Evolutionary conservation across 2,888 invertebrate genomes (phyloP), one percentile per base, ranked within the genome.

Genomic region (Corythucha ciliata): DNA sequence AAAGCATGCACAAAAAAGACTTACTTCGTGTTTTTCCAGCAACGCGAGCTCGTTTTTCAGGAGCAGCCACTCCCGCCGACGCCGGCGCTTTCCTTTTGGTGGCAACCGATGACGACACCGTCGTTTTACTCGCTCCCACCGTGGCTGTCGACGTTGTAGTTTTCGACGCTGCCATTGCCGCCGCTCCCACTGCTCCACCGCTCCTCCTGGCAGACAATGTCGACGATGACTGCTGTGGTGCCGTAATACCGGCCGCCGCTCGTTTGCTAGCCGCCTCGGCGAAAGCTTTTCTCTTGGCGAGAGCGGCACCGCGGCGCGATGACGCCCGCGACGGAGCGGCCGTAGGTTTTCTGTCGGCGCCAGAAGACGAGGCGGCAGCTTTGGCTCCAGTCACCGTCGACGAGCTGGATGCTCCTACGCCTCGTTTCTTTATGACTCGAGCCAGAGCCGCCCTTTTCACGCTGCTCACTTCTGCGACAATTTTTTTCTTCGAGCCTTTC

Each of bases 401-500:
- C 12, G 45, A 14, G 29, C 37, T 47, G 18, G 36, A 24, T 34
- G 32, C 2, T 16, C 37, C 40, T 12, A 45, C 34, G 22, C 48
- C 10, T 45, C 49, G 33, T 49, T 53, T 48, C 22, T 42, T 44
- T 40, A 39, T 12, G 14, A 20, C 21, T 42, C 49, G 26, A 16
- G 42, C 52, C 7, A 41, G 20, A 32, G 41, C 27, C 2, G 48
- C 16, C 21, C 33, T 56, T 33, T 50, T 48, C 25, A 49, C 55
- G 29, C 37, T 10, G 18, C 16, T 34, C 26, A n/a, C n/a, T n/a
- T n/a, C n/a, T n/a, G n/a, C 42, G 45, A 27, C 29, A 41, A 10
- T 46, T 49, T 27, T 41, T 49, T 36, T 18, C 33, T 46, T 66
- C 1, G 72, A 65, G 20, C 72, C 67, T 36, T 74, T 70, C 49